Conservation (phyloP, 2,888 invertebrate genomes). For the Acronicta aceris region DNA sequence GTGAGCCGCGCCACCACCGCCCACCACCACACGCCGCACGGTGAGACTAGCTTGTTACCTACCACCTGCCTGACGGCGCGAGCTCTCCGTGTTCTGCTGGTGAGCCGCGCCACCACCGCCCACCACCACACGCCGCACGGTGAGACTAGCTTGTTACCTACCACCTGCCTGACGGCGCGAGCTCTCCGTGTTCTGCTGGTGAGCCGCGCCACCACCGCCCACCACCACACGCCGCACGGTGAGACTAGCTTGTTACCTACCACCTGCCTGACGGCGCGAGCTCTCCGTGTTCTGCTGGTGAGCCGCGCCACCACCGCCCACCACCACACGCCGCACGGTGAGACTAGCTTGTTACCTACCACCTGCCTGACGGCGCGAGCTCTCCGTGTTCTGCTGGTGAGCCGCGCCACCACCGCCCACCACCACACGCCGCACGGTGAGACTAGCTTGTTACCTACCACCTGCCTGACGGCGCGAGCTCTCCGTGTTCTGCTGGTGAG, state of each 20-base stretch:
- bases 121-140: too few relatives aligned
- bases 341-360: too few relatives aligned
- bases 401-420: background rate
- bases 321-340: background rate
- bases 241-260: too few relatives aligned
- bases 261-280: background rate
- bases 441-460: too few relatives aligned
- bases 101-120: too few relatives aligned
- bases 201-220: background rate
- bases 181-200: conserved; percentile 1
- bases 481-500: conserved; percentile 7
- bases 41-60: too few relatives aligned
- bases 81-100: conserved; percentile 11
- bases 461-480: background rate
- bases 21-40: background rate
- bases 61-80: too few relatives aligned
- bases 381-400: conserved; percentile 14
- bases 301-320: background rate
- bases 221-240: background rate
- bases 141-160: too few relatives aligned
- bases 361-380: background rate
- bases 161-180: too few relatives aligned
- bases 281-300: conserved; percentile 8
- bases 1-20: conserved; percentile 85
- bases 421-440: background rate